phyloP scores from a whole-genome alignment of 2,797 vertebrate species.

The Sternarchorhynchus goeldii region DNA sequence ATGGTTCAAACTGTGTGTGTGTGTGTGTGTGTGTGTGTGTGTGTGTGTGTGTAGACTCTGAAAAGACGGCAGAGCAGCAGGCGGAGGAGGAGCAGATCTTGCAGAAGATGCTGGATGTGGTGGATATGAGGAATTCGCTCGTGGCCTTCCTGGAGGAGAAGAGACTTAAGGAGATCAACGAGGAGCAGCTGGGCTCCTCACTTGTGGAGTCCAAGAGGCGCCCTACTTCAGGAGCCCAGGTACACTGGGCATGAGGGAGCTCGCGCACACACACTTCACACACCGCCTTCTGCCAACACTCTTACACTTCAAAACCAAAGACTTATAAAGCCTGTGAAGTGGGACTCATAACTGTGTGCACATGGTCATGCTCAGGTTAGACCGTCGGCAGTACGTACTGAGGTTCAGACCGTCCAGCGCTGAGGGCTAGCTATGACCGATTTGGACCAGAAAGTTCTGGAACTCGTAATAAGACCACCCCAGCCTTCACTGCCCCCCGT shows the following conservation, averaged over 20 bases:
- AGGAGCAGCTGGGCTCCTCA: slow-evolving; percentile 64
- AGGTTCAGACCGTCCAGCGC: background rate
- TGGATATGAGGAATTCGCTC: slow-evolving; percentile 85
- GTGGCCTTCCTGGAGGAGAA: slow-evolving; percentile 87
- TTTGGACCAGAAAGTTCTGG: slow-evolving; percentile 25
- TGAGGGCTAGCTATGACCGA: slow-evolving; percentile 8
- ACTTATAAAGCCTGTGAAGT: slow-evolving; percentile 29
- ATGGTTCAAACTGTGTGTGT: background rate
- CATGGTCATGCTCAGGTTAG: slow-evolving; percentile 30
- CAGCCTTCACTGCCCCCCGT: slow-evolving; percentile 45
- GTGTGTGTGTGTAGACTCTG: slow-evolving; percentile 68
- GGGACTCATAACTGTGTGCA: slow-evolving; percentile 36
- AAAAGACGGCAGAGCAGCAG: slow-evolving; percentile 77
- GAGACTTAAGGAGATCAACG: slow-evolving; percentile 82
- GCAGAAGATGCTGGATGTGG: slow-evolving; percentile 84
- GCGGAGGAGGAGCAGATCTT: slow-evolving; percentile 77
- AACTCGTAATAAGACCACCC: slow-evolving; percentile 22
- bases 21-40: slow-evolving; percentile 35
- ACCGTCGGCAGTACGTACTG: background rate
- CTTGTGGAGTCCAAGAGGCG: slow-evolving; percentile 73
- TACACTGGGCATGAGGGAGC: slow-evolving; percentile 71
- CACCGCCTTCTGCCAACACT: slow-evolving; percentile 21
- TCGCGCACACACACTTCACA: background rate
- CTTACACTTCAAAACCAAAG: slow-evolving; percentile 50
- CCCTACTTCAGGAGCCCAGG: slow-evolving; percentile 67